A percentile compares a stretch with the other conserved stretches of the same genome.
Conservation (phyloP, 1,140 invertebrate species). For the Sipha flava region DNA sequence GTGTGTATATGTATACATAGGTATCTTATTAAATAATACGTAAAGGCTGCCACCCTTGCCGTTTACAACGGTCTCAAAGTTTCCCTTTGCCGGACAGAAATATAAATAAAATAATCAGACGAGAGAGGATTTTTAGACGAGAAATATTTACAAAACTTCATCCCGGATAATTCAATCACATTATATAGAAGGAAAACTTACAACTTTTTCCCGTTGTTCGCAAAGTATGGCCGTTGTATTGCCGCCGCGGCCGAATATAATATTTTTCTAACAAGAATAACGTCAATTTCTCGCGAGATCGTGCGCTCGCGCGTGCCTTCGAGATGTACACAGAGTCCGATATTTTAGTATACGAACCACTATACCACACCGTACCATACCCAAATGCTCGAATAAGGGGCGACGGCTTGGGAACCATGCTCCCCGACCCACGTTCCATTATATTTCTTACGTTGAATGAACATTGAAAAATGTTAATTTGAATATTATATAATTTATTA, state of each 20-base stretch:
- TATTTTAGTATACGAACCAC: background rate
- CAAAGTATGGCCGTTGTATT: background rate
- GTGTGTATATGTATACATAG: too few species aligned
- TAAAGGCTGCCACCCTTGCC: too few species aligned
- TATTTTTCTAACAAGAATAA: background rate
- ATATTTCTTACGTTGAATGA: too few species aligned
- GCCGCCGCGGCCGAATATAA: too few species aligned
- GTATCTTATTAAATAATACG: too few species aligned
- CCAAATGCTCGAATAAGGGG: too few species aligned
- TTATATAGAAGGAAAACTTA: background rate
- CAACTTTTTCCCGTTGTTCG: background rate
- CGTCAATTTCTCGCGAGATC: background rate
- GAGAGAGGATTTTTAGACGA: background rate
- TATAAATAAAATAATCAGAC: background rate
- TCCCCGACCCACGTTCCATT: too few species aligned
- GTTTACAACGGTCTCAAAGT: background rate
- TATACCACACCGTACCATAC: too few species aligned
- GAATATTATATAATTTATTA: too few species aligned
- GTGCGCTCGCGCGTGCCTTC: background rate
- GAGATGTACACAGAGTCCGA: background rate
- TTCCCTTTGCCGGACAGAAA: background rate
- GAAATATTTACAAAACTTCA: conserved; percentile 5
- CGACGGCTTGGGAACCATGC: too few species aligned
- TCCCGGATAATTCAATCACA: background rate
- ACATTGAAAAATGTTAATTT: too few species aligned